phyloP scores from a whole-genome alignment of 2,113 vertebrate genomes.

The Scartelaos histophorus region DNA sequence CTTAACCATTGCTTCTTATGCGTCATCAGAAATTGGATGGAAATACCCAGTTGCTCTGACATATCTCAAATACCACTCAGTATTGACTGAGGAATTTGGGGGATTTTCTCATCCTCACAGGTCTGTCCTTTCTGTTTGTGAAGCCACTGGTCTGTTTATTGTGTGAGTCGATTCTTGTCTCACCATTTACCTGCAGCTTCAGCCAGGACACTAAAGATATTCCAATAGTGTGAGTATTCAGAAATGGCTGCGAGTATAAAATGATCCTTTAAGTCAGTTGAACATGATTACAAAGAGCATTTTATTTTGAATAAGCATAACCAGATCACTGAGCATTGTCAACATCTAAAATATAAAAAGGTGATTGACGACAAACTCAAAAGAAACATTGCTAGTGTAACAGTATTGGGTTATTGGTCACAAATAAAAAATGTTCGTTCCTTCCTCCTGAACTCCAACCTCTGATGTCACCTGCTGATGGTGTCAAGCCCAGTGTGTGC shows the following conservation, averaged over 20 bases:
- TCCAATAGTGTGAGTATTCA: not conserved
- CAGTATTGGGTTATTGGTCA: too few species aligned
- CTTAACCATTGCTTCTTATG: not conserved
- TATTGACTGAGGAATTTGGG: constrained; percentile 3
- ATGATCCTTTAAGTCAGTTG: too few species aligned
- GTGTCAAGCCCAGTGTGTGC: too few species aligned
- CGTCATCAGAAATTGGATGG: not conserved
- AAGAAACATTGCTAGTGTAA: too few species aligned
- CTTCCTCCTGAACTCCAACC: too few species aligned
- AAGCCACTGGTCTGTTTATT: not conserved
- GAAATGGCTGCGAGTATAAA: not conserved
- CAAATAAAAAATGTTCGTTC: too few species aligned
- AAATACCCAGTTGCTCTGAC: constrained; percentile 3
- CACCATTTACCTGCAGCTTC: constrained; percentile 1
- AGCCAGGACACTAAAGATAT: not conserved
- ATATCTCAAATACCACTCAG: not conserved
- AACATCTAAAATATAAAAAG: not conserved
- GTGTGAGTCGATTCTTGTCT: not conserved
- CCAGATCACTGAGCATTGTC: too few species aligned
- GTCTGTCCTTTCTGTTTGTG: not conserved
- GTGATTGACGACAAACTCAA: not conserved
- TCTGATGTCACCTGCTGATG: too few species aligned
- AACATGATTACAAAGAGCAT: too few species aligned
- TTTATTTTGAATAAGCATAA: too few species aligned
- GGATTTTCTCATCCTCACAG: not conserved